phyloP scores from a whole-genome alignment of 2,797 vertebrate genomes.

The Phrynocephalus guinanensis region DNA sequence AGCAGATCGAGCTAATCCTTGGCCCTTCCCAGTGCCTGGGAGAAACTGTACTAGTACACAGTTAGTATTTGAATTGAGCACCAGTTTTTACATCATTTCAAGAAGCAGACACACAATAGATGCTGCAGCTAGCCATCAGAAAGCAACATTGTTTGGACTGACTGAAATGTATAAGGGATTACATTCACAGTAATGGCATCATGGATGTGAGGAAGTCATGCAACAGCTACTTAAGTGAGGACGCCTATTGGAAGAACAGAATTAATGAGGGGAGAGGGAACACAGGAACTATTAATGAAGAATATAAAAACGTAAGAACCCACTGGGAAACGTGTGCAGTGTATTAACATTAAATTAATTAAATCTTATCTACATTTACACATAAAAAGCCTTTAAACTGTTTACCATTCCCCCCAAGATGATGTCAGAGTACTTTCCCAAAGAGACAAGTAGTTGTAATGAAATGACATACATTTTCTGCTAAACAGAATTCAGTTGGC shows the following conservation, averaged over 20 bases:
- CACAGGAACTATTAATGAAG: slow-evolving; percentile 68
- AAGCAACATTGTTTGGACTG: neutral
- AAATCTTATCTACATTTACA: slow-evolving; percentile 58
- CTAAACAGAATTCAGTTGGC: slow-evolving; percentile 48
- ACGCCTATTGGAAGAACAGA: slow-evolving; percentile 59
- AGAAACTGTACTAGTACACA: neutral
- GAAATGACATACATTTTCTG: slow-evolving; percentile 15
- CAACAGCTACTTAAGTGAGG: slow-evolving; percentile 51
- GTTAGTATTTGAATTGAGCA: neutral
- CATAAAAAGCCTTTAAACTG: slow-evolving; percentile 46
- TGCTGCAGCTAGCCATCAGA: neutral
- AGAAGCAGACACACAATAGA: neutral
- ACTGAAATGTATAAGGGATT: neutral
- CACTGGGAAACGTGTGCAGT: slow-evolving; percentile 64
- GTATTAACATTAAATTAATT: slow-evolving; percentile 67
- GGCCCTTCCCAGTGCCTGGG: too few species aligned
- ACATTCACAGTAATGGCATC: neutral
- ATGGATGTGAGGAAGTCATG: neutral
- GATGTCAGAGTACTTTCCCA: slow-evolving; percentile 8
- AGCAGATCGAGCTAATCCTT: neutral
- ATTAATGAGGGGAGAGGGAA: slow-evolving; percentile 72
- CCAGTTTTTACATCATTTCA: slow-evolving; percentile 8
- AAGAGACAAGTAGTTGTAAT: neutral
- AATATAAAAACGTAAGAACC: slow-evolving; percentile 71
- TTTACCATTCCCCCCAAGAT: slow-evolving; percentile 54